Base-by-base conservation (phyloP, 2,797 vertebrate genomes). In the Synanceia verrucosa region DNA sequence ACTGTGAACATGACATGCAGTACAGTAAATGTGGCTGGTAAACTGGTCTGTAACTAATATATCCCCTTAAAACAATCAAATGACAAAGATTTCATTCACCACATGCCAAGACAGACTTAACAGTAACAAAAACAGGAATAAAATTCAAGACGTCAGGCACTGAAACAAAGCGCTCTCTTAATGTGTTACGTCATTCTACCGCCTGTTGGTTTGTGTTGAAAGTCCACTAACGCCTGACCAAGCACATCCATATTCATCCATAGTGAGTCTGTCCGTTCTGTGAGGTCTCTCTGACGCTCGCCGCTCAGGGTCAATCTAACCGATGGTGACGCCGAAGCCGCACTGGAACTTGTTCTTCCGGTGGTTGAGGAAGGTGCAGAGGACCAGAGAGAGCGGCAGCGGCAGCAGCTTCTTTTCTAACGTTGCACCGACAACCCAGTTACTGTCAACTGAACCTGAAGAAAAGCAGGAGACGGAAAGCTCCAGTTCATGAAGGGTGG, bases 281-380 rank as follows among this genome's bases (percentile, higher is more conserved):
- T 44, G 41, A 44, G 41, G 68, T 61, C 51, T 1, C 37, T 53
- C 53, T 34, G 34, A n/a, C 24, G 26, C 70, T 58, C 10, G 77
- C 60, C 41, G 79, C 79, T 67, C 12, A 1, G n/a, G n/a, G 3
- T 19, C 5, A 0, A 9, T 76, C 91, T 93, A 98, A 79, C 96
- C 96, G 2, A 97, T 95, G 57, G 95, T 97, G 72, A 97, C 89
- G 46, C 97, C 96, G 0, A 97, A 97, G 9, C 97, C 97, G 1
- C 96, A 97, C 91, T 96, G 96, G 92, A 97, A 97, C 92, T 96
- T 96, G 94, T 96, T 95, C 87, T 96, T 96, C 29, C 89, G 92
- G 79, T 98, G 96, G 87, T 98, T 97, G 61, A 98, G 95, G 94
- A 97, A 96, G 80, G 96, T 92, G 34, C 94, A 95, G 24, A 98